A percentile compares a stretch with the other conserved stretches of the same genome.
Conservation (phyloP, 2,113 vertebrate genomes). For the Corythornis cristatus region DNA sequence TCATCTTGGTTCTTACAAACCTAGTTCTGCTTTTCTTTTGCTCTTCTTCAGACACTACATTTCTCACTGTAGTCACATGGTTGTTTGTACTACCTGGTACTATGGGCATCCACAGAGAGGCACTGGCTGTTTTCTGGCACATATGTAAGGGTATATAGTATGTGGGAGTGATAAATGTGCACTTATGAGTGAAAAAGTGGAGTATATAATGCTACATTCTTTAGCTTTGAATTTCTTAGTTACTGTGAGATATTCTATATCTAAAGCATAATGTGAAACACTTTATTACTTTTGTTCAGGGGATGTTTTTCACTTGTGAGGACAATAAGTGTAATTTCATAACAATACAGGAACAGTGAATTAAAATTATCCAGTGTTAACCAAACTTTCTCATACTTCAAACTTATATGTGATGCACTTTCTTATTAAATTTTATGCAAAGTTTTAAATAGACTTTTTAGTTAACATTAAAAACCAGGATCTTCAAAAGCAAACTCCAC, state of each 20-base stretch:
- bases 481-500: not conserved
- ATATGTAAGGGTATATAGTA: not conserved
- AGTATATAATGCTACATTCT: not conserved
- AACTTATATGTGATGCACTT: not conserved
- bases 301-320: not conserved
- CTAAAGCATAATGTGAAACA: not conserved
- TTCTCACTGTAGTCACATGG: not conserved
- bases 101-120: not conserved
- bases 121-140: not conserved
- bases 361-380: not conserved
- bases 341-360: not conserved
- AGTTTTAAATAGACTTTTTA: not conserved
- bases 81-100: not conserved
- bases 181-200: not conserved
- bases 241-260: not conserved
- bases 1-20: not conserved
- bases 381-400: not conserved
- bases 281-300: not conserved
- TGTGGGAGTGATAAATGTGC: not conserved
- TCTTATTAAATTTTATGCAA: not conserved
- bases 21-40: not conserved
- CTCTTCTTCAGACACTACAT: not conserved
- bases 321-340: slow-evolving; percentile 1
- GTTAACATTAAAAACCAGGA: not conserved
- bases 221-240: not conserved